Base-by-base conservation (phyloP, 2,888 invertebrate genomes). In the Azorinus chamasolen region DNA sequence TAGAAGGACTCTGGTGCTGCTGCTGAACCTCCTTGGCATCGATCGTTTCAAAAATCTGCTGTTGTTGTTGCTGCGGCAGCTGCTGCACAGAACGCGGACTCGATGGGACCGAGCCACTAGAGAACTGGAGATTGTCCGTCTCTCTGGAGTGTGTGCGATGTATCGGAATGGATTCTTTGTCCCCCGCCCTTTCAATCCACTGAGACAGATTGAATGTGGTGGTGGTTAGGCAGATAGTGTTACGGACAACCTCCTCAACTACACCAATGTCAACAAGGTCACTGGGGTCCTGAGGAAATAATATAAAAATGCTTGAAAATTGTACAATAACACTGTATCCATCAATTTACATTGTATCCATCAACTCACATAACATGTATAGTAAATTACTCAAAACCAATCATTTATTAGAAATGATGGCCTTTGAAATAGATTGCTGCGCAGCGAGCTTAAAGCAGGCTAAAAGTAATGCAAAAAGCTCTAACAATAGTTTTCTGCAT, bases 261-360 rank as follows among this genome's bases (percentile, higher is more conserved):
- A 88, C 88, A 10, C 87, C 89, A 8, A 90, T 74, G 63, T 90
- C 90, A 6, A 89, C 90, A 72, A 90, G 73, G 68, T 89, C 89
- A 51, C 82, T 72, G 0, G 87, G 85, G 61, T 88, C 89, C 90
- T 90, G 72, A 5, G 72, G 10, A 32, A 32, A 32, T 32, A 32
- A 32, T n/a, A n/a, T n/a, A n/a, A n/a, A n/a, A n/a, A n/a, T n/a
- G n/a, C n/a, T n/a, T n/a, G n/a, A n/a, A n/a, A n/a, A n/a, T n/a
- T n/a, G n/a, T n/a, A n/a, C n/a, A n/a, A n/a, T n/a, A n/a, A n/a
- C n/a, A n/a, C n/a, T n/a, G n/a, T n/a, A n/a, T n/a, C n/a, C n/a
- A n/a, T n/a, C n/a, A n/a, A n/a, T n/a, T n/a, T n/a, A n/a, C n/a
- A n/a, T n/a, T n/a, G n/a, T n/a, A n/a, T n/a, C n/a, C n/a, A n/a